Conservation (phyloP, 2,113 vertebrate species). For the Megatriorchis doriae region DNA sequence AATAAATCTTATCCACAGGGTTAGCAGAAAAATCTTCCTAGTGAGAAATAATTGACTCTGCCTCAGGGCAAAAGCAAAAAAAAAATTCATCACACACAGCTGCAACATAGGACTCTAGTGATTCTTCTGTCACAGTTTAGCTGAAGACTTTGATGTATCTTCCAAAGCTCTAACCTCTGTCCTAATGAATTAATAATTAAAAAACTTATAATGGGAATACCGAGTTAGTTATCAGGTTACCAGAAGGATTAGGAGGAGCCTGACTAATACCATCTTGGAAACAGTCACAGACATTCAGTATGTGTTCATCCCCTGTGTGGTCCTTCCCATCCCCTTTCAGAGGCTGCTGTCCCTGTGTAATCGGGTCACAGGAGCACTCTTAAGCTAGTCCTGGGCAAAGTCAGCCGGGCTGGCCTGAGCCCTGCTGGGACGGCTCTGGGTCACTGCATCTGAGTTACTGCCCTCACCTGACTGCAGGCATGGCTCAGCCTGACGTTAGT, state of each 20-base stretch:
- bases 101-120: background rate
- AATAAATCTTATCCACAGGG: constrained; percentile 24
- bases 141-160: background rate
- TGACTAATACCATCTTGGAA: background rate
- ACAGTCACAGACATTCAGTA: background rate
- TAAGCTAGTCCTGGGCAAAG: background rate
- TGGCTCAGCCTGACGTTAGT: rapidly evolving
- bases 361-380: background rate
- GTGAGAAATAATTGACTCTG: constrained; percentile 20
- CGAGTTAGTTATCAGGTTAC: background rate
- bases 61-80: background rate
- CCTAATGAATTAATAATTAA: constrained; percentile 32
- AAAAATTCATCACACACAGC: background rate
- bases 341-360: background rate
- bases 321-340: background rate
- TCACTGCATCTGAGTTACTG: background rate
- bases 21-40: background rate
- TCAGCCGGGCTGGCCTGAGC: background rate
- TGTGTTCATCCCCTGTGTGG: background rate
- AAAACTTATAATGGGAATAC: constrained; percentile 9
- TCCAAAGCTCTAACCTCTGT: background rate
- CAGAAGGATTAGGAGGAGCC: background rate
- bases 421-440: background rate
- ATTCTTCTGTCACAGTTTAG: background rate
- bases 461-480: rapidly evolving